Evolutionary conservation across 2,113 vertebrate species (phyloP).

Genomic region (Hippocampus guttulatus): DNA sequence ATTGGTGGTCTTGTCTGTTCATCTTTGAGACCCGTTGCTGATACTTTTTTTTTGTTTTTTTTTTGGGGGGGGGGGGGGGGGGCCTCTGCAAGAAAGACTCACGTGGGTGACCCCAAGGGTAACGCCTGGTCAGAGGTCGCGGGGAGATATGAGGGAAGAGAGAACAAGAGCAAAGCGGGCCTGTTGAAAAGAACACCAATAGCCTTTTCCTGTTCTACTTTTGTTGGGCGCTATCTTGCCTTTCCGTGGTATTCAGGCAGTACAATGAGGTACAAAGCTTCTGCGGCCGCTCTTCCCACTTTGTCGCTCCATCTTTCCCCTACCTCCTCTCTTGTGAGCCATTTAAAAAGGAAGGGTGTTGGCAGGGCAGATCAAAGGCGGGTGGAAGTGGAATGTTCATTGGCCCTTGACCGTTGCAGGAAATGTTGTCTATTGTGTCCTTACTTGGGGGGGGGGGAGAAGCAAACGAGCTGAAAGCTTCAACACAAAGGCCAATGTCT

Average conservation of each 20-base stretch:
- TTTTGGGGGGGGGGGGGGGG: too few relatives aligned
- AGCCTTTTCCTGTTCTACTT: constrained; percentile 60
- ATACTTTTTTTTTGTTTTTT: too few relatives aligned
- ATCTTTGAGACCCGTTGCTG: too few relatives aligned
- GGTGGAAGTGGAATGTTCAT: constrained; percentile 41
- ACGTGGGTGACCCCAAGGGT: constrained; percentile 25
- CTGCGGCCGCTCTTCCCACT: constrained; percentile 23
- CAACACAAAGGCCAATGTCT: constrained; percentile 23
- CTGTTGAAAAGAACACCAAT: constrained; percentile 48
- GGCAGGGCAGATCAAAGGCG: constrained; percentile 28
- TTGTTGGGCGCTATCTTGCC: constrained; percentile 55
- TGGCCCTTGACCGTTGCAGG: constrained; percentile 34
- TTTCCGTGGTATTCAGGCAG: constrained; percentile 53
- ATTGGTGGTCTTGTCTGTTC: too few relatives aligned
- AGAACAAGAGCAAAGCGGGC: constrained; percentile 6
- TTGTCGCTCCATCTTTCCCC: constrained; percentile 6
- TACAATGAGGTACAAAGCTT: constrained; percentile 62
- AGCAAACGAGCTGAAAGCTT: constrained; percentile 24
- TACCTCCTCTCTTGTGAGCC: constrained; percentile 34
- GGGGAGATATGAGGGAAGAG: neutral
- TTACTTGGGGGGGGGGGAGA: neutral
- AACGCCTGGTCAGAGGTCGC: neutral
- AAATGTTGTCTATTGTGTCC: constrained; percentile 47
- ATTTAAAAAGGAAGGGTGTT: constrained; percentile 41
- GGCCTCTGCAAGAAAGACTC: constrained; percentile 9